These are phyloP conservation scores for Cyprinodon variegatus DNA, from an alignment of 2,113 vertebrate species.

Conservation along the genomic window DNA sequence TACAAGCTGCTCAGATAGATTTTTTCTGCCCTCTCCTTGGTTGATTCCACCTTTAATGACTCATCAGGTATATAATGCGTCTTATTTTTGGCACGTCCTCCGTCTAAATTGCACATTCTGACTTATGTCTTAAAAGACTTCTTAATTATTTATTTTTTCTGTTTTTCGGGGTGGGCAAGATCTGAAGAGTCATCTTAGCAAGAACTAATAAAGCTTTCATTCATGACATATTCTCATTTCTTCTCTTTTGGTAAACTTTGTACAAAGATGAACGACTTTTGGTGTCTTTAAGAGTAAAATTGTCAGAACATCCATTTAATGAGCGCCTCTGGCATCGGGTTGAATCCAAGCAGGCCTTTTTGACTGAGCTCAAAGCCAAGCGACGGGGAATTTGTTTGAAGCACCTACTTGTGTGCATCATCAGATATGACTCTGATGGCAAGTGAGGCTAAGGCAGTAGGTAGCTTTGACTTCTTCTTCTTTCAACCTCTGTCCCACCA, in stretches of 20 bases:
- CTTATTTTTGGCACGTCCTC: not conserved
- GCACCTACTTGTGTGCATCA: not conserved
- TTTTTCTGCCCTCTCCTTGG: not conserved
- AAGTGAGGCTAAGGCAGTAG: not conserved
- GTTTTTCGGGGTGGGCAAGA: conserved; percentile 15
- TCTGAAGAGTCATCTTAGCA: conserved; percentile 40
- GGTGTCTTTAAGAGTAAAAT: not conserved
- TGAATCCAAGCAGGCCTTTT: not conserved
- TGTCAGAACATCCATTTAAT: conserved; percentile 3
- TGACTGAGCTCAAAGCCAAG: not conserved
- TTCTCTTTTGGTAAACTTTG: conserved; percentile 3
- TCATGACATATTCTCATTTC: not conserved
- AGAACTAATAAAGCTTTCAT: conserved; percentile 16
- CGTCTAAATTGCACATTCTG: conserved; percentile 37
- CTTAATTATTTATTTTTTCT: conserved; percentile 30
- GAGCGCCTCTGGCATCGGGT: not conserved
- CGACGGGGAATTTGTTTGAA: conserved; percentile 6
- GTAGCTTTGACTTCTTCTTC: not conserved
- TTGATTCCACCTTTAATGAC: not conserved
- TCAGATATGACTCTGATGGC: not conserved
- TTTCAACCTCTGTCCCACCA: not conserved
- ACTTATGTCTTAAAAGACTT: conserved; percentile 32
- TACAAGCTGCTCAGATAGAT: not conserved
- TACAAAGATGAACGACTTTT: conserved; percentile 15
- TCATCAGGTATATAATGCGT: not conserved